Percentiles rank a stretch among this genome's conserved stretches.
Conservation (phyloP, 2,113 vertebrate species). For the Paradoxurus hermaphroditus region DNA sequence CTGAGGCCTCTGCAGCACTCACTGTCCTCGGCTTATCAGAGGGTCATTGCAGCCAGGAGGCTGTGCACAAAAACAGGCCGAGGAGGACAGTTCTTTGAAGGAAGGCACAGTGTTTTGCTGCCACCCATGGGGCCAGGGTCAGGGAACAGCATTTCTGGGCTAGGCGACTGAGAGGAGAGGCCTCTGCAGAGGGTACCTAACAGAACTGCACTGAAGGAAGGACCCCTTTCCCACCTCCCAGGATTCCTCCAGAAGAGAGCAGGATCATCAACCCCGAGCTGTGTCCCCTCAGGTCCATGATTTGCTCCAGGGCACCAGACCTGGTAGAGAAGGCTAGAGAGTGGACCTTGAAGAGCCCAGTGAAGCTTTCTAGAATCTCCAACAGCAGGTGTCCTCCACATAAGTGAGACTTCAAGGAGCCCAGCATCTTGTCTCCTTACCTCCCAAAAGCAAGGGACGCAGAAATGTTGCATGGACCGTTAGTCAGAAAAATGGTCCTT, state of each 20-base stretch:
- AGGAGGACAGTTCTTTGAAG: no score
- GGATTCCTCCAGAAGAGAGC: not conserved
- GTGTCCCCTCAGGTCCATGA: no score
- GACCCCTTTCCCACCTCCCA: not conserved
- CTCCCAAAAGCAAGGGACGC: not conserved
- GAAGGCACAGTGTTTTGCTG: not conserved
- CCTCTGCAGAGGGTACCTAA: not conserved
- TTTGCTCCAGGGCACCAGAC: no score
- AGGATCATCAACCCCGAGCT: no score
- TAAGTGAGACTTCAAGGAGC: not conserved
- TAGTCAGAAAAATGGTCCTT: not conserved
- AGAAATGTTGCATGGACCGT: rapidly evolving
- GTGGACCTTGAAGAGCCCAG: no score
- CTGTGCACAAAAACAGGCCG: not conserved
- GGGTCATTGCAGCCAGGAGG: not conserved
- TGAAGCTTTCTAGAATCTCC: not conserved
- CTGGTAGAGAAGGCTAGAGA: not conserved
- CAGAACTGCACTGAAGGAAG: not conserved
- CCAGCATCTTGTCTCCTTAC: not conserved
- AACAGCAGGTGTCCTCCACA: rapidly evolving
- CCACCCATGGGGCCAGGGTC: not conserved
- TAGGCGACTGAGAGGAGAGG: not conserved
- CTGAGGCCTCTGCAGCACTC: rapidly evolving
- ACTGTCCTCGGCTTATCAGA: no score
- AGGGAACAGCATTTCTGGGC: not conserved